Base-by-base conservation (phyloP, 2,797 vertebrate species). In the Enteromius anoplus region DNA sequence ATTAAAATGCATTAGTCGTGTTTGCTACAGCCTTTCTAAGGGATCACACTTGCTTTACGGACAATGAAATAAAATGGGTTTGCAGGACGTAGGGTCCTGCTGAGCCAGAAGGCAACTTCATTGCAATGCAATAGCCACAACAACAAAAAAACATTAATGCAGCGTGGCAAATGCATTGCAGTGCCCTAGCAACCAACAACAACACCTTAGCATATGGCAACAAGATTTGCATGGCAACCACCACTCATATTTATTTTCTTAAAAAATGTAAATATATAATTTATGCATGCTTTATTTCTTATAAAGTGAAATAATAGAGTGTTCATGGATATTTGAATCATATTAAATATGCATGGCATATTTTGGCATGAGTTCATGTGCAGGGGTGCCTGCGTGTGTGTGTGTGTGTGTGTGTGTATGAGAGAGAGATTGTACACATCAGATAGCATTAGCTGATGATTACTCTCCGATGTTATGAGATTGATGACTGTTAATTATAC, bases 401-500 rank as follows among this genome's bases (percentile, higher is more conserved):
- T 65, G 70, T 62, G 72, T 65, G 70, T 62, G 69, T 26, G 81
- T 14, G 21, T 32, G 69, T 62, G 17, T 69, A 78, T n/a, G 62
- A 26, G 77, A 15, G 17, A n/a, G 51, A 55, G 53, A 55, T 40
- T 10, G 66, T 51, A 51, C 32, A 55, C 60, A 84, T 84, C 85
- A 84, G 85, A 86, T 86, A 78, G 55, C 51, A 80, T 78, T 84
- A 73, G 78, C 29, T 69, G 73, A 81, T 83, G 85, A 86, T 84
- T 80, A 86, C 62, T 72, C 81, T 86, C 78, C 83, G 53, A 58
- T 87, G 81, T 85, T 82, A 80, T 84, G 86, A 85, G 86, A 88
- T 88, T 88, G 82, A 88, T 88, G 86, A 86, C 68, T 83, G 82
- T 87, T 88, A 87, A 88, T 88, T 87, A 87, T 82, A 78, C 83